Base-by-base conservation (phyloP, 2,888 invertebrate species). In the Lottia gigantea region DNA sequence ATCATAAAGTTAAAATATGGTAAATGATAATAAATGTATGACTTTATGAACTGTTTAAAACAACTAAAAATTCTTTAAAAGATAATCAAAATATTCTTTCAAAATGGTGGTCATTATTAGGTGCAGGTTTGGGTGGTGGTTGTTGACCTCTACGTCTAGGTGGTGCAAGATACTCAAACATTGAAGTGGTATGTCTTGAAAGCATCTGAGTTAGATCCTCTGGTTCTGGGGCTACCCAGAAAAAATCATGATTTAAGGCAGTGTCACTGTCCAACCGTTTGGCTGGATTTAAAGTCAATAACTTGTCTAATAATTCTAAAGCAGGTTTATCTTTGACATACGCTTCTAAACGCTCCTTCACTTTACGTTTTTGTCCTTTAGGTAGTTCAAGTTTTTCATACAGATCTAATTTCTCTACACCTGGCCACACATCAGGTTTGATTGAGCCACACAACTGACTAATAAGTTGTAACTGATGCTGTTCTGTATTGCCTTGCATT, bases 181-280 rank as follows among this genome's bases (percentile, higher is more conserved):
- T 97, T 88, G 95, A 96, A 76, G 91, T 95, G 76, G 92, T 93
- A 90, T 95, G 94, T 83, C 95, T 95, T 0, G 95, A 95, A 76
- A 98, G 89, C 96, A 97, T 97, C 90, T 94, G 94, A 68, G 80
- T 83, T 64, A 90, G 82, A 70, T 88, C 89, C 25, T 77, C 76
- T 0, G 98, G 97, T 94, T 96, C 94, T 0, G 99, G 98, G 87
- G 97, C 96, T 7, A 94, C 95, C 96, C 97, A 99, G 90, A 99
- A 99, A 90, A 98, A 99, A 87, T 97, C 96, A 86, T 99, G 98
- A 90, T 97, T 96, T 1, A 99, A 88, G 0, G 98, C 97, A 0
- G 94, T 94, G 87, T 98, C 97, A 0, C 96, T 94, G 86, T 97
- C 96, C 70, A 90, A 91, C 72, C 96, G 90, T 87, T 95, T 95